Conservation (phyloP, 92 coral and sea anemone species). For the Metridium senile region DNA sequence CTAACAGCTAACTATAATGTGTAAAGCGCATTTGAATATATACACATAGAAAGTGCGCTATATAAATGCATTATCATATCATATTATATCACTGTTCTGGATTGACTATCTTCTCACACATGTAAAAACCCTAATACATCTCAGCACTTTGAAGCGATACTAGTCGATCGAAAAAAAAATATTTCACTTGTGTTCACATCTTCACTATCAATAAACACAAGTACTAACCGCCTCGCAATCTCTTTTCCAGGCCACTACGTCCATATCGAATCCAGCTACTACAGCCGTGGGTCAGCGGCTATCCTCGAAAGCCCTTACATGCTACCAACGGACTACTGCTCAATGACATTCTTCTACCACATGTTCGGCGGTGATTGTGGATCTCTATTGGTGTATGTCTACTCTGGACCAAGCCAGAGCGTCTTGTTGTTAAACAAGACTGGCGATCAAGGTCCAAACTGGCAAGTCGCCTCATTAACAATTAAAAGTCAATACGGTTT, state of each 20-base stretch:
- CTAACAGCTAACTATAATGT: no score
- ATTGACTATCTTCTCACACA: no score
- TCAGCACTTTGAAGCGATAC: no score
- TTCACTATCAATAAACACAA: no score
- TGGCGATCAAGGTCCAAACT: conserved; percentile 64
- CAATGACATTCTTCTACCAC: conserved; percentile 82
- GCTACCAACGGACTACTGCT: conserved; percentile 70
- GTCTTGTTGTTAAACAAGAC: conserved; percentile 59
- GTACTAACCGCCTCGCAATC: no score
- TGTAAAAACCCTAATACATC: no score
- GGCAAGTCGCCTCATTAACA: conserved; percentile 50
- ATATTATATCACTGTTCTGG: no score
- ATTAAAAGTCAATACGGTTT: conserved; percentile 71
- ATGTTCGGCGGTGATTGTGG: conserved; percentile 89
- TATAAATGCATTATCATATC: no score
- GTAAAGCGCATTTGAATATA: no score
- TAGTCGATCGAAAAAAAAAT: no score
- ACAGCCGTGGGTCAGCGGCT: conserved; percentile 66
- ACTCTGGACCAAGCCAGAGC: conserved; percentile 62
- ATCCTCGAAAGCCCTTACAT: conserved; percentile 87
- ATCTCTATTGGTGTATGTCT: conserved; percentile 70
- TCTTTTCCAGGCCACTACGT: conserved; percentile 89
- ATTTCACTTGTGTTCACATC: no score
- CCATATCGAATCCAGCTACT: conserved; percentile 92
- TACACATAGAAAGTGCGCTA: no score